Conservation (phyloP, 2,113 vertebrate genomes). For the Chitala chitala region DNA sequence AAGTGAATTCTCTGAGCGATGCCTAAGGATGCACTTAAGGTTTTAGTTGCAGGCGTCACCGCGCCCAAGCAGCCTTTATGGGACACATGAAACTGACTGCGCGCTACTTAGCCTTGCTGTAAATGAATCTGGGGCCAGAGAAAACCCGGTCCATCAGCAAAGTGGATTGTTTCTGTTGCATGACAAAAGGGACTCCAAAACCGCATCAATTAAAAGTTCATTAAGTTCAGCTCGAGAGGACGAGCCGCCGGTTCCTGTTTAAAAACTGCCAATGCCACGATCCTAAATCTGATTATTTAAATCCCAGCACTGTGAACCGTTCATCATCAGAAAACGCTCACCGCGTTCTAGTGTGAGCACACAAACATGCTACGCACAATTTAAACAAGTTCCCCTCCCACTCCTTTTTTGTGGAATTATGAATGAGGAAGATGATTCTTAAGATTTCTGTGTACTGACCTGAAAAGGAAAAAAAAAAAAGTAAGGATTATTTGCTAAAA, state of each 20-base stretch:
- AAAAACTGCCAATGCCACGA: conserved; percentile 56
- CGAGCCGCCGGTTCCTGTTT: conserved; percentile 60
- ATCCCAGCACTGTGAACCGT: no score
- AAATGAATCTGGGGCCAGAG: conserved; percentile 63
- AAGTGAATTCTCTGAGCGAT: conserved; percentile 68
- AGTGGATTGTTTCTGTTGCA: conserved; percentile 64
- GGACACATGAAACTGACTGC: conserved; percentile 78
- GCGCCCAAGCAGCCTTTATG: conserved; percentile 74
- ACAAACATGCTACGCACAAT: no score
- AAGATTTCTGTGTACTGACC: conserved; percentile 42
- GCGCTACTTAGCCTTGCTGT: conserved; percentile 67
- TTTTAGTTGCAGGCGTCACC: conserved; percentile 77
- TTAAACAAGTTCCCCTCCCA: no score
- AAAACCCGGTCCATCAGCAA: conserved; percentile 65
- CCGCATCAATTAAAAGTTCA: conserved; percentile 71
- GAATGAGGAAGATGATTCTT: conserved; percentile 44
- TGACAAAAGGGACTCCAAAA: conserved; percentile 65
- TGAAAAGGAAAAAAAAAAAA: conserved; percentile 33
- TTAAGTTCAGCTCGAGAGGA: conserved; percentile 56
- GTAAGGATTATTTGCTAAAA: no score
- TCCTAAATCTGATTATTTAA: conserved; percentile 64
- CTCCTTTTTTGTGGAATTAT: conserved; percentile 44
- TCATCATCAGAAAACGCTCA: no score
- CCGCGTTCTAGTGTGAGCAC: no score
- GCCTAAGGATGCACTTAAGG: conserved; percentile 77